phyloP scores from a whole-genome alignment of 2,888 invertebrate species.

The Thereva nobilitata region DNA sequence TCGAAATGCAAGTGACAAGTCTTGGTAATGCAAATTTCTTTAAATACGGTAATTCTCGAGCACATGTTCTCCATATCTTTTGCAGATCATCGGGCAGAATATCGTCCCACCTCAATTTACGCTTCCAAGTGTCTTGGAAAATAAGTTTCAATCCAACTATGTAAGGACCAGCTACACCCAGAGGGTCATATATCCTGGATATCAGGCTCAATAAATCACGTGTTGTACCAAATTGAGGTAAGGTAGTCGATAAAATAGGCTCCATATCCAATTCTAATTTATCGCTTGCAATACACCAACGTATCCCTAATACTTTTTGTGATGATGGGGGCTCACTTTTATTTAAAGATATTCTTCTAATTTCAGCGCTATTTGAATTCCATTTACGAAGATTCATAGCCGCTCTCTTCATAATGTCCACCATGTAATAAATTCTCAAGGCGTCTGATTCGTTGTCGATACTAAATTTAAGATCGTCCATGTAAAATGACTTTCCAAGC shows the following conservation, averaged over 20 bases:
- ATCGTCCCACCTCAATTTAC: not conserved
- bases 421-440: no score
- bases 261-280: not conserved
- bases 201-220: not conserved
- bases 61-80: not conserved
- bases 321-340: no score
- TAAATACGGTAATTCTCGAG: not conserved
- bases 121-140: constrained; percentile 3
- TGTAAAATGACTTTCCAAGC: no score
- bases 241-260: not conserved
- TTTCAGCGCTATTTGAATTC: no score
- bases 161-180: no score
- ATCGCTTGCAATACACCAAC: not conserved
- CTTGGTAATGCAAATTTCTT: not conserved
- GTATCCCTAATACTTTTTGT: not conserved
- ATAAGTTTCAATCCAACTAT: not conserved
- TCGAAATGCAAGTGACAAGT: not conserved
- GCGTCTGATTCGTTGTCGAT: no score
- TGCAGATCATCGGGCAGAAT: not conserved
- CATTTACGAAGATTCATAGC: no score
- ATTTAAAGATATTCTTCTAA: no score
- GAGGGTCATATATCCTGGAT: not conserved
- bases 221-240: not conserved
- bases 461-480: no score
- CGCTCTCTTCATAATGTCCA: no score